Base-by-base conservation (phyloP, 2,888 invertebrate genomes). In the Scaptomyza cyrtandrae region DNA sequence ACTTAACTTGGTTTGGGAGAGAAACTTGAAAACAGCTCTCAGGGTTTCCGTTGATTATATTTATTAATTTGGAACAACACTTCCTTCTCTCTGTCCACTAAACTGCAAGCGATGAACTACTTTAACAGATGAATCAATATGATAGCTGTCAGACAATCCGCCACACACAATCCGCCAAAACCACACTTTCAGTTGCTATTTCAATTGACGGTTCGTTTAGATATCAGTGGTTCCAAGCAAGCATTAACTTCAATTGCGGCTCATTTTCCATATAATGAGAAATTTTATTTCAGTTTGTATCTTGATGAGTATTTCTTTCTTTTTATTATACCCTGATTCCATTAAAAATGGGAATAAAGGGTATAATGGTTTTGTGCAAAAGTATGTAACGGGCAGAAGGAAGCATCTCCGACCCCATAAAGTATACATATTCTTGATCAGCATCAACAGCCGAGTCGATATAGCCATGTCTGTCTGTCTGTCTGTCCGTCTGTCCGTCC, bases 171-270 rank as follows among this genome's bases (percentile, higher is more conserved):
- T 24, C 24, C 24, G 24, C 24, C 5, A 24, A 24, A 24, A 5
- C 24, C 24, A 24, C 41, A 54, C 66, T 49, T 67, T 37, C 14
- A n/a, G 39, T 45, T 61, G 43, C 44, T 27, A 43, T n/a, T 43
- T 61, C 68, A 61, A 71, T 72, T 63, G 75, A 37, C 44, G 46
- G 33, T 52, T 43, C 46, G 46, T 62, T 70, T 62, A 54, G 64
- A 53, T 58, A 71, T 63, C 60, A 61, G 55, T 53, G 52, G 52
- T n/a, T 14, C 52, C 71, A 45, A 67, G 67, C 64, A 64, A 64
- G 49, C 73, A 78, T 84, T 74, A 86, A 60, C 85, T 84, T 77
- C 87, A 83, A 83, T 81, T 86, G 76, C n/a, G 52, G 64, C 71
- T 70, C 45, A 76, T 80, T 83, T 71, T 67, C 69, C n/a, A 59